These are phyloP conservation scores for Ivindomyrus marchei DNA, from an alignment of 2,113 vertebrate species.

Conservation along the genomic window DNA sequence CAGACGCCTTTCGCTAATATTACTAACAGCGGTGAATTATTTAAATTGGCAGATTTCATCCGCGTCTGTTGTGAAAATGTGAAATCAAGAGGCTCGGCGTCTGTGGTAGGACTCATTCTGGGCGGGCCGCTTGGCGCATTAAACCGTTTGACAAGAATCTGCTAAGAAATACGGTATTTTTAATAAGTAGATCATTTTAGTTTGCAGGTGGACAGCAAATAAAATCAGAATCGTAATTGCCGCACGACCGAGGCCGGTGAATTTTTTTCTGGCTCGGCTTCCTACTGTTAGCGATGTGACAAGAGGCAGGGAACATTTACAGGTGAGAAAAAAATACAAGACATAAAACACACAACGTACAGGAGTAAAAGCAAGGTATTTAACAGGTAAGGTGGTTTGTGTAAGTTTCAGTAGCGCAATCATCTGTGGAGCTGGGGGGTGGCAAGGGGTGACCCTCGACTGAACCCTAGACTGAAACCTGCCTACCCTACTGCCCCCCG, in stretches of 20 bases:
- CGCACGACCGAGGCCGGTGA: neutral
- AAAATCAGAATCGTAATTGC: neutral
- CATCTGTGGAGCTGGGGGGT: too few relatives aligned
- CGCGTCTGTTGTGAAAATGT: slow-evolving; percentile 9
- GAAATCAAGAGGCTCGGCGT: slow-evolving; percentile 9
- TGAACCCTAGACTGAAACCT: too few relatives aligned
- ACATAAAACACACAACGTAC: too few relatives aligned
- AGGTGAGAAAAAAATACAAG: neutral
- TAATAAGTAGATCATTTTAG: neutral
- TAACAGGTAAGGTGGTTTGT: neutral
- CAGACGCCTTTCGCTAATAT: slow-evolving; percentile 35
- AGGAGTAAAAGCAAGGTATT: neutral
- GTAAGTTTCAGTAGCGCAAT: neutral
- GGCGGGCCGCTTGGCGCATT: neutral
- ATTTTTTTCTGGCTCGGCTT: too few relatives aligned
- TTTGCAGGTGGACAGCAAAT: neutral
- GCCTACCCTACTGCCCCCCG: too few relatives aligned
- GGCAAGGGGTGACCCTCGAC: too few relatives aligned
- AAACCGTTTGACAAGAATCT: neutral
- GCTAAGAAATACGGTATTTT: neutral
- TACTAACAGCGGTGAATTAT: slow-evolving; percentile 41
- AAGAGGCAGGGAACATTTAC: too few relatives aligned
- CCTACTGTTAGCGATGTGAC: neutral
- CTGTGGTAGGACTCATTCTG: neutral
- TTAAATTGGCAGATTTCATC: slow-evolving; percentile 33